Evolutionary conservation across 2,888 invertebrate species (phyloP).

Genomic region (Lithophane socia): DNA sequence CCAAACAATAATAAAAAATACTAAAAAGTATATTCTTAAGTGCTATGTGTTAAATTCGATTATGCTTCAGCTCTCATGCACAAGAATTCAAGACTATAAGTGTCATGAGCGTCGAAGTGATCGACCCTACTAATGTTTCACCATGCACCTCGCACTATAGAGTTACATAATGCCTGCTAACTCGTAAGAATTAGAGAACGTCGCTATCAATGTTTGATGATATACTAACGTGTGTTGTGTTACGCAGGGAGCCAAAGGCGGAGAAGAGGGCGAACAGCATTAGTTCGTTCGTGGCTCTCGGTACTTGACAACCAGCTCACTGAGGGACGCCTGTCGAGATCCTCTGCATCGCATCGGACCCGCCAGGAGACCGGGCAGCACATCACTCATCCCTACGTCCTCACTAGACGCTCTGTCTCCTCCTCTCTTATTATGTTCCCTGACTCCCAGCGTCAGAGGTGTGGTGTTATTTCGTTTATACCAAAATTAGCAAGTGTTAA

Average conservation of each 20-base stretch:
- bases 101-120: slow-evolving; percentile 69
- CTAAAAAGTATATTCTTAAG: slow-evolving; percentile 31
- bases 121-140: slow-evolving; percentile 75
- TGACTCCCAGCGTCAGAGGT: slow-evolving; percentile 75
- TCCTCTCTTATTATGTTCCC: slow-evolving; percentile 74
- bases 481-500: slow-evolving; percentile 88
- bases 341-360: slow-evolving; percentile 84
- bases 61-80: slow-evolving; percentile 47
- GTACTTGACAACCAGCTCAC: slow-evolving; percentile 92
- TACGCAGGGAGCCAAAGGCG: slow-evolving; percentile 94
- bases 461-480: slow-evolving; percentile 86
- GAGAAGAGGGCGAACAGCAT: slow-evolving; percentile 97
- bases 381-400: slow-evolving; percentile 54
- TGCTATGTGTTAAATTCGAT: slow-evolving; percentile 50
- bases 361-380: slow-evolving; percentile 77
- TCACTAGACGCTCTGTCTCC: slow-evolving; percentile 79
- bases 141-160: slow-evolving; percentile 85
- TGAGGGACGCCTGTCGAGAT: slow-evolving; percentile 88
- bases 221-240: slow-evolving; percentile 49
- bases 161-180: slow-evolving; percentile 69
- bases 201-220: slow-evolving; percentile 53
- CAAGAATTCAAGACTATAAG: background rate
- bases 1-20: background rate
- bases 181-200: slow-evolving; percentile 48
- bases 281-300: slow-evolving; percentile 94